Conservation (phyloP, 2,113 vertebrate genomes). For the Ammodytes dubius region DNA sequence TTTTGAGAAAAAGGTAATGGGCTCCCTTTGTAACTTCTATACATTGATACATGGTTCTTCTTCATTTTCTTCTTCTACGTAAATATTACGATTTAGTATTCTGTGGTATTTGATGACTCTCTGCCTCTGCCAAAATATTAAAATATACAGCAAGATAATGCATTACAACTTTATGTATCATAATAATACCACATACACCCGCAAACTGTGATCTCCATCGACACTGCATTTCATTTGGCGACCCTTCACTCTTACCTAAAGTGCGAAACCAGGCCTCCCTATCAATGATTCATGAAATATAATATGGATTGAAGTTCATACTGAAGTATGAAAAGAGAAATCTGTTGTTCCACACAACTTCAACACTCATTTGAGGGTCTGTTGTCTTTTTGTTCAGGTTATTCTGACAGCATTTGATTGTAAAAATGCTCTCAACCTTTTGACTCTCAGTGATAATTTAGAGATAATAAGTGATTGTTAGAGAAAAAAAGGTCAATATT, state of each 20-base stretch:
- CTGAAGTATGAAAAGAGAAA: background rate
- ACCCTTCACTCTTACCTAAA: background rate
- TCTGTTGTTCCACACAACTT: background rate
- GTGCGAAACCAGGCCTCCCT: background rate
- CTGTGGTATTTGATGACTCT: background rate
- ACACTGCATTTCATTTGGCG: background rate
- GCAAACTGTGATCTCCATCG: background rate
- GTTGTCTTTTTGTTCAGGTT: background rate
- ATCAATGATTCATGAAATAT: background rate
- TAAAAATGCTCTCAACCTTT: background rate
- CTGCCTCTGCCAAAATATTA: background rate
- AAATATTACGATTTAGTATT: background rate
- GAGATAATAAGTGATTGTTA: background rate
- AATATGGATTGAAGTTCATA: background rate
- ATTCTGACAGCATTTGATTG: background rate
- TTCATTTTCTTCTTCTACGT: background rate
- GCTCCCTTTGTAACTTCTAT: slow-evolving; percentile 5
- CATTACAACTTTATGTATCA: too few species aligned
- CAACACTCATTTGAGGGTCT: too few species aligned
- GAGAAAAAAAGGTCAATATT: background rate
- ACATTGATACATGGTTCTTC: too few species aligned
- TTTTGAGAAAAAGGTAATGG: slow-evolving; percentile 48
- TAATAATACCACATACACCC: too few species aligned
- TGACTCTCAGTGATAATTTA: background rate
- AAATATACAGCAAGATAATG: background rate